Conservation (phyloP, 37 sponge, comb jelly and placozoan genomes). For the Chondrosia reniformis region DNA sequence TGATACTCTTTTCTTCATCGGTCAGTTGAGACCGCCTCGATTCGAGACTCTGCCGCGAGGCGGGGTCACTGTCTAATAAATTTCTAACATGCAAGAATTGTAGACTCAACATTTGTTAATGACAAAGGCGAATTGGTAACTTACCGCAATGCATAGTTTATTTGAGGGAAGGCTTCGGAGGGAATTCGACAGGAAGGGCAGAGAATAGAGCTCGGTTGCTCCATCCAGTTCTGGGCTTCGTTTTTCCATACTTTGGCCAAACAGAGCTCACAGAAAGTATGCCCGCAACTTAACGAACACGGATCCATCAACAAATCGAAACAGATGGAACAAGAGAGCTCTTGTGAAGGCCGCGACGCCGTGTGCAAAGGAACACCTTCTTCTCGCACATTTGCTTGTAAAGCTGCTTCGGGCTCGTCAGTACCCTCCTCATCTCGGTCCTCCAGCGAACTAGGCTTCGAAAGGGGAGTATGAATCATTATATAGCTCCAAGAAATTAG, state of each 20-base stretch:
- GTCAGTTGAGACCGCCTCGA: conserved; percentile 18
- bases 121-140: neutral
- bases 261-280: conserved; percentile 76
- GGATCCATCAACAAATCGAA: conserved; percentile 54
- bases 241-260: conserved; percentile 52
- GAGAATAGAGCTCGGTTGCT: neutral
- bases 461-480: too few species aligned
- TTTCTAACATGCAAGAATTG: conserved; percentile 27
- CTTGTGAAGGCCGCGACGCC: neutral
- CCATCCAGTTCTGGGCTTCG: neutral
- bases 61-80: conserved; percentile 20
- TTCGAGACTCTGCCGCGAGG: neutral
- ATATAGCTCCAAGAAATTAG: too few species aligned
- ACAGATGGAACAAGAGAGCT: conserved; percentile 47
- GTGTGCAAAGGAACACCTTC: neutral
- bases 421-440: neutral
- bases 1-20: neutral
- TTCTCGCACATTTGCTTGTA: neutral
- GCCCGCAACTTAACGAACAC: conserved; percentile 60
- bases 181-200: conserved; percentile 71
- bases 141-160: conserved; percentile 66
- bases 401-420: neutral
- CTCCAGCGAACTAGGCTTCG: too few species aligned
- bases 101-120: too few species aligned
- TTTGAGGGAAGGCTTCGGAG: conserved; percentile 46